These are phyloP conservation scores for Cryptomyrus ogoouensis DNA, from an alignment of 2,113 vertebrate species.

Conservation along the genomic window DNA sequence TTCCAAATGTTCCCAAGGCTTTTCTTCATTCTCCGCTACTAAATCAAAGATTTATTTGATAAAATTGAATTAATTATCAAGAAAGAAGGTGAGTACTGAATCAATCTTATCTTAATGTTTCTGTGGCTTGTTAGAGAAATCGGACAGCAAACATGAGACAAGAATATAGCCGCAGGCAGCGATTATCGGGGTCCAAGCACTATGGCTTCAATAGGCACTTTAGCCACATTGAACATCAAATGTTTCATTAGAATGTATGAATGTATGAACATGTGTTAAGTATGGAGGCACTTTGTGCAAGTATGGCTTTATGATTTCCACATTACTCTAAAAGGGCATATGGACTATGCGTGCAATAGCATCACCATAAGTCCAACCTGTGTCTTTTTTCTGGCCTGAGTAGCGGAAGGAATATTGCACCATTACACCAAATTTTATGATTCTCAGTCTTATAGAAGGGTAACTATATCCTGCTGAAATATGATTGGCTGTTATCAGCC, in stretches of 20 bases:
- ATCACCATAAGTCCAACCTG: too few relatives aligned
- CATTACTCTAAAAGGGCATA: too few relatives aligned
- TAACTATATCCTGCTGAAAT: too few relatives aligned
- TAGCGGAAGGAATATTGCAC: too few relatives aligned
- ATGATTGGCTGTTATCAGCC: too few relatives aligned
- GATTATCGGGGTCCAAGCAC: neutral
- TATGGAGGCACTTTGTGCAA: too few relatives aligned
- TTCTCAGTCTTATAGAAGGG: too few relatives aligned
- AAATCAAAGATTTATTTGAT: neutral
- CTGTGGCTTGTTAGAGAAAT: neutral
- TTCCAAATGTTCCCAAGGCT: neutral
- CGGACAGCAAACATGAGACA: neutral
- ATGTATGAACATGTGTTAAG: neutral
- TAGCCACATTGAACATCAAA: neutral
- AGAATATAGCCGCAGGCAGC: neutral
- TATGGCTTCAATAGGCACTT: neutral
- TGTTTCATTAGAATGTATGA: neutral
- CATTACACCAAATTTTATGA: too few relatives aligned
- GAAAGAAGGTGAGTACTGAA: neutral
- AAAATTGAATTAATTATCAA: conserved; percentile 9
- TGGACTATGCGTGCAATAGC: too few relatives aligned
- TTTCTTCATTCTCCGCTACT: neutral
- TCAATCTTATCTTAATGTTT: neutral
- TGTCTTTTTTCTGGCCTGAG: too few relatives aligned
- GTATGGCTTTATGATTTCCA: too few relatives aligned